Percentiles rank a stretch among this genome's conserved stretches.
These are phyloP conservation scores for Potorous gilbertii DNA, from an alignment of 2,797 vertebrate genomes.

Conservation along the genomic window DNA sequence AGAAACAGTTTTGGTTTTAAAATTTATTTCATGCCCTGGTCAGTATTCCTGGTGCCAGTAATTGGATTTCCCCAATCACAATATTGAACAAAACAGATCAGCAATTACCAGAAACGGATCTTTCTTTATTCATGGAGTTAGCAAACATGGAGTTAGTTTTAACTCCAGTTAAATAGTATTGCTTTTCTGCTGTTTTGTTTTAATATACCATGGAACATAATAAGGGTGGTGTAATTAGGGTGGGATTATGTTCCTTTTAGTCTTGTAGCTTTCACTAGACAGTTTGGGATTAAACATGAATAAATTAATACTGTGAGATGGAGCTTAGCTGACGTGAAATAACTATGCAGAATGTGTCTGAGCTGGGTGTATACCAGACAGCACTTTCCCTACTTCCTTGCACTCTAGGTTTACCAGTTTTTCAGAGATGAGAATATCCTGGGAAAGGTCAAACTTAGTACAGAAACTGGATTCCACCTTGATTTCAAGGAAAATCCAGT, in stretches of 20 bases:
- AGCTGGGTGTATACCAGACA: slow-evolving; percentile 58
- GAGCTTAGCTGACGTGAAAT: slow-evolving; percentile 55
- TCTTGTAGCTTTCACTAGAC: slow-evolving; percentile 64
- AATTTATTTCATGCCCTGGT: slow-evolving; percentile 53
- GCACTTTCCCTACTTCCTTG: slow-evolving; percentile 12
- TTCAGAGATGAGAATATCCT: slow-evolving; percentile 52
- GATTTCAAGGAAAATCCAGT: slow-evolving; percentile 78
- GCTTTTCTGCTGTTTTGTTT: slow-evolving; percentile 67
- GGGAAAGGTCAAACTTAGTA: slow-evolving; percentile 55
- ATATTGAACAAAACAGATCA: slow-evolving; percentile 76
- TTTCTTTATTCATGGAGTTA: slow-evolving; percentile 40
- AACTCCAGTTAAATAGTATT: slow-evolving; percentile 57
- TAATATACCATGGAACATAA: slow-evolving; percentile 74
- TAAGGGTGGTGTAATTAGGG: slow-evolving; percentile 61
- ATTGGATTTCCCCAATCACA: slow-evolving; percentile 76
- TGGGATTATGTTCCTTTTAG: slow-evolving; percentile 65
- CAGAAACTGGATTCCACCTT: slow-evolving; percentile 62
- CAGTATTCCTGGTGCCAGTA: slow-evolving; percentile 65
- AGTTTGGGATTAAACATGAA: slow-evolving; percentile 38
- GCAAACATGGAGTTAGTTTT: slow-evolving; percentile 38
- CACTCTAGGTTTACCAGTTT: slow-evolving; percentile 32
- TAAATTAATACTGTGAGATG: slow-evolving; percentile 54
- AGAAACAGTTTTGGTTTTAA: slow-evolving; percentile 46
- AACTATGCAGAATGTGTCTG: slow-evolving; percentile 68
- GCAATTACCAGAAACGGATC: slow-evolving; percentile 64